These are phyloP conservation scores for Ferdinandea cuprea DNA, from an alignment of 2,888 invertebrate genomes.

Conservation along the genomic window DNA sequence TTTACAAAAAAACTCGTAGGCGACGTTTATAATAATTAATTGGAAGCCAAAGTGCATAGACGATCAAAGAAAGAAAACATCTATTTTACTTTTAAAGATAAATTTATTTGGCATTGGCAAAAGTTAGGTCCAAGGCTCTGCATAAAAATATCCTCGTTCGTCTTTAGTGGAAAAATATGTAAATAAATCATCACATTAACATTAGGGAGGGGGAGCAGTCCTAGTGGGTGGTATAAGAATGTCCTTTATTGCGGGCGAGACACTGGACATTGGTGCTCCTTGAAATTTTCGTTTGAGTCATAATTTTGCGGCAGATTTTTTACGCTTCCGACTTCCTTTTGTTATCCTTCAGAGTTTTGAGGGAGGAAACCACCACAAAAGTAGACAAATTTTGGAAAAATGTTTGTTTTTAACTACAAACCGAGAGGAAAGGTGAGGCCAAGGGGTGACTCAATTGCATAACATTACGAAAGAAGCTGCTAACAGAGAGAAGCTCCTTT, in stretches of 20 bases:
- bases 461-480: conserved; percentile 53
- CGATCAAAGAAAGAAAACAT: conserved; percentile 60
- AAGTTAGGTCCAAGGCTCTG: conserved; percentile 38
- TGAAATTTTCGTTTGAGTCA: conserved; percentile 56
- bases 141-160: conserved; percentile 37
- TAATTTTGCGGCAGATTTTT: conserved; percentile 76
- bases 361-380: conserved; percentile 27
- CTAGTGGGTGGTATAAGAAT: conserved; percentile 27
- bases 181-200: conserved; percentile 76
- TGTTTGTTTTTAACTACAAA: conserved; percentile 44
- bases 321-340: conserved; percentile 67
- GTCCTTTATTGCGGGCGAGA: conserved; percentile 61
- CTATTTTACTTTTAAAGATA: conserved; percentile 4
- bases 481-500: conserved; percentile 29
- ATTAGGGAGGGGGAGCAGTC: conserved; percentile 20
- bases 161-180: conserved; percentile 75
- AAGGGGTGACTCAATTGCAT: conserved; percentile 67
- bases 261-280: conserved; percentile 71
- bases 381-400: conserved; percentile 36
- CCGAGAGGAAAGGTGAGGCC: neutral
- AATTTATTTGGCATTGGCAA: conserved; percentile 35
- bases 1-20: conserved; percentile 27
- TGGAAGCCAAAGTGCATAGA: conserved; percentile 65
- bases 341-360: conserved; percentile 27
- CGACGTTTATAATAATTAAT: conserved; percentile 66